phyloP scores from a whole-genome alignment of 2,888 invertebrate genomes.

The Eurytoma californica region DNA sequence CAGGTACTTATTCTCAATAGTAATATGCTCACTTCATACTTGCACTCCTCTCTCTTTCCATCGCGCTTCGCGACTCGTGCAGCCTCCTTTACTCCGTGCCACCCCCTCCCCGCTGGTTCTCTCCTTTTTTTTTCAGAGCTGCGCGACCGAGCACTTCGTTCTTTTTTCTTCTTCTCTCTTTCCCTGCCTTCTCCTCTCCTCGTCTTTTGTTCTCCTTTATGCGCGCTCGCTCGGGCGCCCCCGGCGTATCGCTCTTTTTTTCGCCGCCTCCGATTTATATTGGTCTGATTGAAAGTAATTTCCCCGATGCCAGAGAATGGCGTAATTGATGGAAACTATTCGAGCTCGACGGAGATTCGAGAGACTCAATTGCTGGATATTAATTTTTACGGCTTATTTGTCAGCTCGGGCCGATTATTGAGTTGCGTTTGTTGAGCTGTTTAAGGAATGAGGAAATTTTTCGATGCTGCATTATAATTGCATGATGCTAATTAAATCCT shows the following conservation, averaged over 20 bases:
- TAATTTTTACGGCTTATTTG: slow-evolving; percentile 45
- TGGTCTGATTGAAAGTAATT: slow-evolving; percentile 48
- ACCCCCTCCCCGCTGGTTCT: slow-evolving; percentile 35
- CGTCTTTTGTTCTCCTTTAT: slow-evolving; percentile 3
- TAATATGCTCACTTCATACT: slow-evolving; percentile 75
- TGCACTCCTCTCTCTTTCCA: slow-evolving; percentile 57
- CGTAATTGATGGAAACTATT: slow-evolving; percentile 32
- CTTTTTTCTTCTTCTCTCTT: slow-evolving; percentile 35
- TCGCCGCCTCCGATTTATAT: slow-evolving; percentile 39
- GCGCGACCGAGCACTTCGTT: slow-evolving; percentile 43
- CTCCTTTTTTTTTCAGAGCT: slow-evolving; percentile 39
- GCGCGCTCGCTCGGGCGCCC: slow-evolving; percentile 9
- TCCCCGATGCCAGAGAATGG: slow-evolving; percentile 30
- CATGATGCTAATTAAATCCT: too few relatives aligned
- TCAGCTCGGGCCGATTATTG: slow-evolving; percentile 15
- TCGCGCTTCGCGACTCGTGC: slow-evolving; percentile 22
- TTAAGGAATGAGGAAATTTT: too few relatives aligned
- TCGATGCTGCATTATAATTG: too few relatives aligned
- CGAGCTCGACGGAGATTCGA: slow-evolving; percentile 18
- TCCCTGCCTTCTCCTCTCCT: slow-evolving; percentile 32
- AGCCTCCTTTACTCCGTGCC: slow-evolving; percentile 37
- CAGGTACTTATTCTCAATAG: slow-evolving; percentile 75
- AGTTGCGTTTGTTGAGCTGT: not conserved
- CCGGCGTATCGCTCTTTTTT: slow-evolving; percentile 27
- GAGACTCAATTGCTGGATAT: slow-evolving; percentile 31